Conservation (phyloP, 2,888 invertebrate genomes). For the Creontiades dilutus region DNA sequence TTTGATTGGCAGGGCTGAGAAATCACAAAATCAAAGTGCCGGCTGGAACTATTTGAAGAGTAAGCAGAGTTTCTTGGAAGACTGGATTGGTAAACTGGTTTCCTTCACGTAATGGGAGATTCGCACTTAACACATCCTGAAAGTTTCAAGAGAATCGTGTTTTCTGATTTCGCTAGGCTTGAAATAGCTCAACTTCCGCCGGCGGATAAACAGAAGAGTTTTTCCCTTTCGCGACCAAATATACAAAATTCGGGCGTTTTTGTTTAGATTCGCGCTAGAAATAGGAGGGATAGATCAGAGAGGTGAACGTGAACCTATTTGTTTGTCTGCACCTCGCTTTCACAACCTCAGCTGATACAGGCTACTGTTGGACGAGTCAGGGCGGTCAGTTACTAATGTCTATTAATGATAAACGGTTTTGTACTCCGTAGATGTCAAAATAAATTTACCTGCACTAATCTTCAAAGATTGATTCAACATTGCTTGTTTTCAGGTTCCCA, state of each 20-base stretch:
- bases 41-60: neutral
- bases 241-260: neutral
- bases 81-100: neutral
- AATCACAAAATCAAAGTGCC: neutral
- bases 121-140: neutral
- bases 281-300: neutral
- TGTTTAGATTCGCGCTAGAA: neutral
- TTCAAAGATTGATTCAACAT: too few species aligned
- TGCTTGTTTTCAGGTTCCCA: too few species aligned
- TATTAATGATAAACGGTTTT: neutral
- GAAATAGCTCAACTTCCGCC: neutral
- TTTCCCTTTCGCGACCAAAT: neutral
- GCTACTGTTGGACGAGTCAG: neutral
- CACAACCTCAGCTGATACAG: neutral
- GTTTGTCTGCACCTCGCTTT: neutral
- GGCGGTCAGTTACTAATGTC: neutral
- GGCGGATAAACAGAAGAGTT: neutral
- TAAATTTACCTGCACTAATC: too few species aligned
- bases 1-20: neutral
- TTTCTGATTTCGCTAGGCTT: neutral
- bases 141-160: neutral
- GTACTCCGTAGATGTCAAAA: too few species aligned
- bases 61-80: neutral
- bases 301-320: neutral
- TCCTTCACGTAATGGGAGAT: neutral